Conservation (phyloP, 1,140 invertebrate genomes). For the Capitella teleta region DNA sequence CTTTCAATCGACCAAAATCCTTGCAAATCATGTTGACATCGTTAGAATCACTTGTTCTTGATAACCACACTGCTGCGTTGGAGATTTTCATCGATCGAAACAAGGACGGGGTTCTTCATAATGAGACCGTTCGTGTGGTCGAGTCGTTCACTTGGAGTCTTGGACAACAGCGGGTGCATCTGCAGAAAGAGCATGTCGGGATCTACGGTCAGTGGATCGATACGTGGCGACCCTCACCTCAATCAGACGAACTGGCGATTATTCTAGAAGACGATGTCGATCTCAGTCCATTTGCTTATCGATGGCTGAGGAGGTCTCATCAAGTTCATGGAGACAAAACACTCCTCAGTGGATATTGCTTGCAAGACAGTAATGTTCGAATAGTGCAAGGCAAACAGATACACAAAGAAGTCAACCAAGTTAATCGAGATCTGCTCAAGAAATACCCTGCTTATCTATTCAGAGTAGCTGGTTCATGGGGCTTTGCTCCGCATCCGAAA, state of each 20-base stretch:
- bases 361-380: too few relatives aligned
- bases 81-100: constrained; percentile 13
- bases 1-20: constrained; percentile 6
- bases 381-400: too few relatives aligned
- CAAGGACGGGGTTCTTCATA: constrained; percentile 2
- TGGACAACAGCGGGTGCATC: background rate
- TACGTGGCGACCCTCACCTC: constrained; percentile 10
- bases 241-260: constrained; percentile 8
- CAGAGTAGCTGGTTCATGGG: constrained; percentile 6
- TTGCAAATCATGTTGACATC: background rate
- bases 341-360: too few relatives aligned
- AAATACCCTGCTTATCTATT: too few relatives aligned
- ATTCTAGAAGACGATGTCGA: constrained; percentile 14
- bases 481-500: constrained; percentile 7
- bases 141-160: constrained; percentile 5
- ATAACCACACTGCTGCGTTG: constrained; percentile 4
- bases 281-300: constrained; percentile 8
- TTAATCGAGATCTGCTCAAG: too few relatives aligned
- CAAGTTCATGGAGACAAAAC: too few relatives aligned
- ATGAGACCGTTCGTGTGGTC: constrained; percentile 1
- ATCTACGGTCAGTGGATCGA: constrained; percentile 15
- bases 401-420: too few relatives aligned
- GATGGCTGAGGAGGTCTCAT: constrained; percentile 11
- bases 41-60: constrained; percentile 4
- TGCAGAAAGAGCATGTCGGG: constrained; percentile 8